Evolutionary conservation across 2,113 vertebrate genomes (phyloP).

Genomic region (Apodemus speciosus): DNA sequence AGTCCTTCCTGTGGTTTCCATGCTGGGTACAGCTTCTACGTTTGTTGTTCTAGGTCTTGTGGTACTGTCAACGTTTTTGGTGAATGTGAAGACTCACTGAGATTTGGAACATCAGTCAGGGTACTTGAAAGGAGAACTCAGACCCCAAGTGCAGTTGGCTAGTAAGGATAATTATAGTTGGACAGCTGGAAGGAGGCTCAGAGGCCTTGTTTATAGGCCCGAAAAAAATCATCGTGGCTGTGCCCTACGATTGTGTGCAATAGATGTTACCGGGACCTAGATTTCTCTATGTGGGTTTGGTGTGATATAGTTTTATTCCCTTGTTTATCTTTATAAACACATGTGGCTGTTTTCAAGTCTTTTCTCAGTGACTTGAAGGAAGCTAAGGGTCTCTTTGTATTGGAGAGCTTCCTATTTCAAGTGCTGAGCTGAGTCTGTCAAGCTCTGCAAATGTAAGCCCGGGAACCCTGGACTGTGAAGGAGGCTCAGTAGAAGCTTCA

Average conservation of each 20-base stretch:
- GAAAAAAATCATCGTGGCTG: background rate
- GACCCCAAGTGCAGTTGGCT: background rate
- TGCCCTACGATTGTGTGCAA: background rate
- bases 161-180: background rate
- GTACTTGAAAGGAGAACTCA: background rate
- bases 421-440: background rate
- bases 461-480: accelerated
- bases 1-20: background rate
- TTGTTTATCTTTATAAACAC: background rate
- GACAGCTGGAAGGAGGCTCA: background rate
- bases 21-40: background rate
- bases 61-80: background rate
- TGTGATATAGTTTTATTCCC: background rate
- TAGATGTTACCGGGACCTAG: background rate
- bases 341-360: background rate
- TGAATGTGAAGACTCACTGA: background rate
- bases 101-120: background rate
- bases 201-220: background rate
- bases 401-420: constrained; percentile 20
- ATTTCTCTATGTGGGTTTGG: constrained; percentile 16
- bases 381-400: background rate
- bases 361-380: background rate
- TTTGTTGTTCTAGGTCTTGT: background rate
- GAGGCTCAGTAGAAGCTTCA: background rate
- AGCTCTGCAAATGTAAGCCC: constrained; percentile 25